Percentiles rank a stretch among this genome's conserved stretches.
phyloP scores from a whole-genome alignment of 92 coral and sea anemone species.

The Pocillopora meandrina region DNA sequence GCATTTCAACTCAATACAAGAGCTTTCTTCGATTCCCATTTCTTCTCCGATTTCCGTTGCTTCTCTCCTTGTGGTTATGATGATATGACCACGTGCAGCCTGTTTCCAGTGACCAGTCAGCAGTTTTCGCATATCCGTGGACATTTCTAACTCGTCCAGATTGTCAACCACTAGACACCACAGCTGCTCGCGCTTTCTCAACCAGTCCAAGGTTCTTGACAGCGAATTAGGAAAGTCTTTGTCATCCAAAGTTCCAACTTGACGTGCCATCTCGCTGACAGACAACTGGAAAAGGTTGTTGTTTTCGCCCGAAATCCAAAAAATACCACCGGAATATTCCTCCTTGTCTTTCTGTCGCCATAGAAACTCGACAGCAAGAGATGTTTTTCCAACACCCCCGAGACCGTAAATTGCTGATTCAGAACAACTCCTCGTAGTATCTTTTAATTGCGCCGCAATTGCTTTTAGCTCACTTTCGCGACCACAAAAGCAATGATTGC shows the following conservation, averaged over 20 bases:
- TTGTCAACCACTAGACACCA: slow-evolving; percentile 84
- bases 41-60: slow-evolving; percentile 54
- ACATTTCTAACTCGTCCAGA: slow-evolving; percentile 71
- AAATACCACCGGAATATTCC: slow-evolving; percentile 76
- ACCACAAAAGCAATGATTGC: slow-evolving; percentile 65
- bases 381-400: slow-evolving; percentile 89
- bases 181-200: slow-evolving; percentile 26
- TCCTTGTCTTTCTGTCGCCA: slow-evolving; percentile 22
- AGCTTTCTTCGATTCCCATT: slow-evolving; percentile 48
- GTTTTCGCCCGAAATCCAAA: slow-evolving; percentile 90
- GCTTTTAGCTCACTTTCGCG: slow-evolving; percentile 52
- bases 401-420: slow-evolving; percentile 75
- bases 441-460: slow-evolving; percentile 36
- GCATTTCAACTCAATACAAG: slow-evolving; percentile 60
- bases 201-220: slow-evolving; percentile 63
- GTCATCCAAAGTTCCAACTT: slow-evolving; percentile 56
- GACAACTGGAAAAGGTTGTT: slow-evolving; percentile 61
- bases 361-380: slow-evolving; percentile 78
- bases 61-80: slow-evolving; percentile 82
- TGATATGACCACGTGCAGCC: slow-evolving; percentile 64
- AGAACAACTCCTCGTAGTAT: slow-evolving; percentile 21
- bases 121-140: slow-evolving; percentile 64
- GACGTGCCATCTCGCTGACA: slow-evolving; percentile 68
- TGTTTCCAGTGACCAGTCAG: slow-evolving; percentile 76
- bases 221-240: slow-evolving; percentile 59